Evolutionary conservation across 2,113 vertebrate genomes (phyloP).

Genomic region (Rhipidura dahli): DNA sequence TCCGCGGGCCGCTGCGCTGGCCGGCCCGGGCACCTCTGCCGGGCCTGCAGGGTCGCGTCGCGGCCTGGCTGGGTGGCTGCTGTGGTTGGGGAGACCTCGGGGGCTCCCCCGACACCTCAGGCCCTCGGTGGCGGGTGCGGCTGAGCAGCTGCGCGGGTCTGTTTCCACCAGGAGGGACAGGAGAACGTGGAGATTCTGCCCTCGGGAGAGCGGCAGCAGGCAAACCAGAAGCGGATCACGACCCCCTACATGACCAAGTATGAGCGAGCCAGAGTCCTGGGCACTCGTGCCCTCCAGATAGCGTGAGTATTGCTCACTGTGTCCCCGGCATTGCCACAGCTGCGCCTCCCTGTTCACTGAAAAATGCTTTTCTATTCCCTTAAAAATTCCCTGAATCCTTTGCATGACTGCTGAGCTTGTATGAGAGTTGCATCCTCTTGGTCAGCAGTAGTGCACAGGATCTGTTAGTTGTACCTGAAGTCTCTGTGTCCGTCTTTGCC

Average conservation of each 20-base stretch:
- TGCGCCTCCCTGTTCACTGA: accelerated
- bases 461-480: background rate
- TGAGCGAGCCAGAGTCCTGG: slow-evolving; percentile 90
- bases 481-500: background rate
- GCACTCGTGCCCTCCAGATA: slow-evolving; percentile 94
- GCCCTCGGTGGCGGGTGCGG: background rate
- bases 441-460: background rate
- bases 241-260: slow-evolving; percentile 98
- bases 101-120: no score
- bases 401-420: accelerated
- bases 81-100: background rate
- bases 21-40: background rate
- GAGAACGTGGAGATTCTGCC: slow-evolving; percentile 95
- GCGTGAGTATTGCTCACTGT: slow-evolving; percentile 79
- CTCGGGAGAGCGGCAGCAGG: slow-evolving; percentile 88
- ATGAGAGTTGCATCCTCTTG: background rate
- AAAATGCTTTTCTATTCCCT: background rate
- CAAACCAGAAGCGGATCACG: slow-evolving; percentile 96
- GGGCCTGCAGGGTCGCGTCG: background rate
- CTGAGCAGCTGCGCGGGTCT: background rate
- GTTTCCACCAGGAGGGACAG: slow-evolving; percentile 84
- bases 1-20: no score
- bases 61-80: no score
- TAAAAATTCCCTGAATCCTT: background rate
- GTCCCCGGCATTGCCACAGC: accelerated